These are phyloP conservation scores for Labroides dimidiatus DNA, from an alignment of 2,797 vertebrate species.

Conservation along the genomic window DNA sequence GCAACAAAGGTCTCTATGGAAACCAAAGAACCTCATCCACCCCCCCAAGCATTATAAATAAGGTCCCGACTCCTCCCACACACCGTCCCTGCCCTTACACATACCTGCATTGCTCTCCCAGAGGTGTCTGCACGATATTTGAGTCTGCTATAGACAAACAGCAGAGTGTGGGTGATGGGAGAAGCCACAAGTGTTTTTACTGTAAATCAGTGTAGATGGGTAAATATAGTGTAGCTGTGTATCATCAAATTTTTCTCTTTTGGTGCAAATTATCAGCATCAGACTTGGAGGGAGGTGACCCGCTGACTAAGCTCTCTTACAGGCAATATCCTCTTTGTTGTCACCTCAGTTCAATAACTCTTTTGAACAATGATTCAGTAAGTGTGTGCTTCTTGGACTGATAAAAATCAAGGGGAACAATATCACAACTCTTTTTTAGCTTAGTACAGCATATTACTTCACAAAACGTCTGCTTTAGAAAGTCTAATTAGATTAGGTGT, in stretches of 20 bases:
- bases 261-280: no score
- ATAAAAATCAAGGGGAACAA: no score
- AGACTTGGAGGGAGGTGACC: no score
- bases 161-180: not conserved
- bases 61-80: constrained; percentile 60
- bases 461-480: no score
- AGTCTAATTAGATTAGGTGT: no score
- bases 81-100: constrained; percentile 34
- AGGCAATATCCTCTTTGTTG: no score
- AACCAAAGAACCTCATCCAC: constrained; percentile 56
- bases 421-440: no score
- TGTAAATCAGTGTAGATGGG: not conserved
- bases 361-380: no score
- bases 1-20: constrained; percentile 74
- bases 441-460: no score
- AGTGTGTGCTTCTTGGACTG: no score
- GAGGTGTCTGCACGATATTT: constrained; percentile 6
- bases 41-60: constrained; percentile 44
- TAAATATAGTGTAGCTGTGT: constrained; percentile 6
- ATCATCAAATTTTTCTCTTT: not conserved
- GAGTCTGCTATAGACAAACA: not conserved
- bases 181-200: not conserved
- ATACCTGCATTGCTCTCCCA: constrained; percentile 41
- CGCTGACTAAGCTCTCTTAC: no score
- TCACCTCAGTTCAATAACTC: no score